These are phyloP conservation scores for Erythrocercus mccallii DNA, from an alignment of 2,113 vertebrate species.

Conservation along the genomic window DNA sequence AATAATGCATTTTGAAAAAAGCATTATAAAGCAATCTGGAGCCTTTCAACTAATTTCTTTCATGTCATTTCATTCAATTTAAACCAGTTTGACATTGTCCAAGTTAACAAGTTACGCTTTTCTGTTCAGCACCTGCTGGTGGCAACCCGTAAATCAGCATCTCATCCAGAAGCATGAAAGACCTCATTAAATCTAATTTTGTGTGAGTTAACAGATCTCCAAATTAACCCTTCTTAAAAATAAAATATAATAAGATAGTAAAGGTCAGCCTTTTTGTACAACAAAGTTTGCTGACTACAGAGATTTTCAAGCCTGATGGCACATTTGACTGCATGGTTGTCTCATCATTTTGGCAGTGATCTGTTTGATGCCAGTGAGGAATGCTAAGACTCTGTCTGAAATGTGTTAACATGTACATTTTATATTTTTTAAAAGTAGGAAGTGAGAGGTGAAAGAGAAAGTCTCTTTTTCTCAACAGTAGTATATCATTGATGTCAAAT, in stretches of 20 bases:
- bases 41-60: constrained; percentile 8
- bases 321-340: constrained; percentile 43
- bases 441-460: background rate
- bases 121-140: constrained; percentile 13
- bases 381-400: constrained; percentile 53
- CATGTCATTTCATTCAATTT: background rate
- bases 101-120: background rate
- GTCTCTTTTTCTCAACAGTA: background rate
- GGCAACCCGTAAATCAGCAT: background rate
- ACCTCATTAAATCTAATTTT: constrained; percentile 33
- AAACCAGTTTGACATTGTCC: constrained; percentile 28
- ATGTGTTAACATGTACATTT: constrained; percentile 25
- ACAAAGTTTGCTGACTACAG: constrained; percentile 34
- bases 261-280: constrained; percentile 25
- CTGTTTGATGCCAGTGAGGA: constrained; percentile 58
- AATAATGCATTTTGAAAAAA: background rate
- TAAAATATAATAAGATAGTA: background rate
- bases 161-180: constrained; percentile 1
- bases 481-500: constrained; percentile 39
- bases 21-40: constrained; percentile 6
- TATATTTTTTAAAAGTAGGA: background rate
- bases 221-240: constrained; percentile 23
- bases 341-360: constrained; percentile 60
- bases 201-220: constrained; percentile 26
- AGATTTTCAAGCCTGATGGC: constrained; percentile 48